A percentile compares a stretch with the other conserved stretches of the same genome.
phyloP scores from a whole-genome alignment of 2,888 invertebrate genomes.

The Micropterix aruncella region DNA sequence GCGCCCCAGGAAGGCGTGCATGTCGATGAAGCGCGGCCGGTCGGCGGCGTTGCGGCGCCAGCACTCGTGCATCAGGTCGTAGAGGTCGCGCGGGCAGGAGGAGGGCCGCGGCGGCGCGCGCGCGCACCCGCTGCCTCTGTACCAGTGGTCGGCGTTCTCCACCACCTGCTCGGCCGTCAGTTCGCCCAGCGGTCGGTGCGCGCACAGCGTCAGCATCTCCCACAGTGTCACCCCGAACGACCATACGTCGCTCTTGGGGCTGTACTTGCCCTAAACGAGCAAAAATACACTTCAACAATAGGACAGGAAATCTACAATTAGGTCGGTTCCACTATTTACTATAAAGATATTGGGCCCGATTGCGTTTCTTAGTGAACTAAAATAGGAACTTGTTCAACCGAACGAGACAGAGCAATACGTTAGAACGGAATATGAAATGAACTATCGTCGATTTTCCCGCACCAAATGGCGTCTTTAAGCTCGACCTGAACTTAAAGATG shows the following conservation, averaged over 20 bases:
- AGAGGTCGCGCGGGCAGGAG: conserved; percentile 74
- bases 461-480: too few species aligned
- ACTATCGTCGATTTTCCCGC: too few species aligned
- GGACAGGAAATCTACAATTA: too few species aligned
- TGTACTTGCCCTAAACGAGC: conserved; percentile 65
- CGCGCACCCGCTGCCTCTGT: conserved; percentile 28
- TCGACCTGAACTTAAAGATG: too few species aligned
- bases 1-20: conserved; percentile 73
- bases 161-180: conserved; percentile 69
- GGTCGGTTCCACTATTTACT: too few species aligned
- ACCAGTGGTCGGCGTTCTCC: not conserved
- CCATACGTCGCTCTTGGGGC: conserved; percentile 83
- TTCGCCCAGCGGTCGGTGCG: conserved; percentile 67
- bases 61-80: conserved; percentile 84
- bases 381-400: too few species aligned
- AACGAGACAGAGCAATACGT: too few species aligned
- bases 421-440: too few species aligned
- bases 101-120: conserved; percentile 47
- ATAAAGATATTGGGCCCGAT: too few species aligned
- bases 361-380: too few species aligned
- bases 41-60: conserved; percentile 73
- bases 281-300: conserved; percentile 1
- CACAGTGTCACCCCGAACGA: conserved; percentile 81
- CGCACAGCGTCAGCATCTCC: conserved; percentile 74
- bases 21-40: conserved; percentile 76